These are phyloP conservation scores for Yponomeuta cagnagella DNA, from an alignment of 2,888 invertebrate species.

Conservation along the genomic window DNA sequence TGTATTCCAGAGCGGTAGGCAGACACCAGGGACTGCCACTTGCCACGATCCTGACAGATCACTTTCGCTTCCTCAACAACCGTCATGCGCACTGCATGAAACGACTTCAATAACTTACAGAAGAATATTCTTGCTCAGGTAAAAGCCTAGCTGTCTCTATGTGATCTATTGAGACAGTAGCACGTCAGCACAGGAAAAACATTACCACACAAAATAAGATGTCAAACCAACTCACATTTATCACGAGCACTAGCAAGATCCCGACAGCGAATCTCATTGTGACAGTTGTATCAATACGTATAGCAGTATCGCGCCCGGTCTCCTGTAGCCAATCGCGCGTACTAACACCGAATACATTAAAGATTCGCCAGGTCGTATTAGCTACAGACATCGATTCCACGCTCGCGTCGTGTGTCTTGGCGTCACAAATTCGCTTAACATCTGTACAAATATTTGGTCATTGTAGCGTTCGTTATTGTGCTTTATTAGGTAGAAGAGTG, in stretches of 20 bases:
- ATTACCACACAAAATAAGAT: background rate
- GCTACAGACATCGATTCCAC: background rate
- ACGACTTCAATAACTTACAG: background rate
- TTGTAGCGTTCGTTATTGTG: background rate
- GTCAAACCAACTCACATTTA: background rate
- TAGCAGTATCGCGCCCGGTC: background rate
- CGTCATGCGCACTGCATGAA: no score
- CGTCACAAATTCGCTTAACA: conserved; percentile 1
- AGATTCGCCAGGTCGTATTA: background rate
- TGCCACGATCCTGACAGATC: no score
- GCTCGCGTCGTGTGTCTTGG: background rate
- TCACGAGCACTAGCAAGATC: background rate
- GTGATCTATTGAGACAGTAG: no score
- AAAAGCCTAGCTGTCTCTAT: no score
- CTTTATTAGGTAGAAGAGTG: background rate
- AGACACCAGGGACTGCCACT: no score
- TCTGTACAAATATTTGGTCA: conserved; percentile 14
- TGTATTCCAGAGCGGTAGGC: no score
- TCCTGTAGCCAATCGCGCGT: background rate
- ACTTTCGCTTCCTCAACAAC: no score
- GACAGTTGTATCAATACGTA: background rate
- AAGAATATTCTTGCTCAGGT: no score
- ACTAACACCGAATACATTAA: background rate
- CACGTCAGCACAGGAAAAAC: no score
- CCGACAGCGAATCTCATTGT: conserved; percentile 8